Base-by-base conservation (phyloP, 2,888 invertebrate species). In the Andrena dorsata region DNA sequence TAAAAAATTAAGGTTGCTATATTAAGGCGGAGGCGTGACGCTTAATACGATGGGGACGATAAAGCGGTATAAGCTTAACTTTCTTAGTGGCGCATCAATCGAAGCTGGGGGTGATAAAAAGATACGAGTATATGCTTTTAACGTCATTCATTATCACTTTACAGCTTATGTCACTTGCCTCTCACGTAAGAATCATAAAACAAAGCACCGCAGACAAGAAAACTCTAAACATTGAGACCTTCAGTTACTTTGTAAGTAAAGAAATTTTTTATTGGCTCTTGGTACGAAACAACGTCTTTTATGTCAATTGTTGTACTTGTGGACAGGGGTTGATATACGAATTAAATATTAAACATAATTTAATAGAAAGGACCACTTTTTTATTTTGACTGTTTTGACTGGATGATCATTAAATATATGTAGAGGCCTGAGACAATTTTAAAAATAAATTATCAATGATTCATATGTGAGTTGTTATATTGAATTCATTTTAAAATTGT, bases 71-170 rank as follows among this genome's bases (percentile, higher is more conserved):
- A 69, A 85, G 85, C 79, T 87, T 82, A 87, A 85, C 83, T 85
- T 85, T 80, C 85, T 82, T 87, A 85, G 80, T 77, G 79, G 82
- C 71, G 58, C 87, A 87, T 87, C 87, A 87, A 87, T 87, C 85
- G 87, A 87, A 85, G 82, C 82, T 82, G 83, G 76, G 23, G 77
- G 84, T 82, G 82, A 83, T 87, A 87, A 87, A 87, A 87, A 75
- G 83, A 81, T 87, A 87, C 85, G 84, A 80, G 87, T 85, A 85
- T 85, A 87, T 85, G 87, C 87, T 87, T 85, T 87, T 82, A 87
- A 80, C 87, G 85, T 75, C 75, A 77, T 85, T 80, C 78, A 63
- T 76, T 61, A 66, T 76, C 76, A 51, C 80, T 85, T 85, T 85
- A 76, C 80, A 79, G 74, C 79, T 77, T 82, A 74, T 77, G 75